A percentile compares a stretch with the other conserved stretches of the same genome.
Evolutionary conservation across 2,113 vertebrate genomes (phyloP).

Genomic region (Rhinoderma darwinii): DNA sequence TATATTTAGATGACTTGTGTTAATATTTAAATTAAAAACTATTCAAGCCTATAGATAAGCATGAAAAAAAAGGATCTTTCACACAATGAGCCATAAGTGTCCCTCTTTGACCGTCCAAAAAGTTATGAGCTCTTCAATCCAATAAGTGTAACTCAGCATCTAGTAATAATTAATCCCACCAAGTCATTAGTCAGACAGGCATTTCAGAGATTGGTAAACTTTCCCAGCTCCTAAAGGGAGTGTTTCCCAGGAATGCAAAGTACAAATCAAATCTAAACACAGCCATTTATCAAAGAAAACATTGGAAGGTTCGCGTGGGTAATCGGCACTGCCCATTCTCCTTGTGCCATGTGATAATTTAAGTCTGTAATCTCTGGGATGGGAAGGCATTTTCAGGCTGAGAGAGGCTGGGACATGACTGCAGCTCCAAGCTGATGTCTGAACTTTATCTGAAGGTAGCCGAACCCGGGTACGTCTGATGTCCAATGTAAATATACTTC

Average conservation of each 20-base stretch:
- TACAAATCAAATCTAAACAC: slow-evolving; percentile 57
- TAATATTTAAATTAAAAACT: no score
- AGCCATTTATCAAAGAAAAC: slow-evolving; percentile 51
- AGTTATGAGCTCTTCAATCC: background rate
- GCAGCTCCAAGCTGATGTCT: background rate
- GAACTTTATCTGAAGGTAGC: background rate
- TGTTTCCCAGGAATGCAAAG: slow-evolving; percentile 57
- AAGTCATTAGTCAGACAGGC: slow-evolving; percentile 47
- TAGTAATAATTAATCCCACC: slow-evolving; percentile 53
- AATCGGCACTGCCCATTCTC: slow-evolving; percentile 17
- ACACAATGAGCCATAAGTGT: no score
- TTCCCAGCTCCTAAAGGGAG: slow-evolving; percentile 51
- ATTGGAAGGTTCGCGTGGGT: slow-evolving; percentile 45
- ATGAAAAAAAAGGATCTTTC: no score
- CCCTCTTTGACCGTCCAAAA: no score
- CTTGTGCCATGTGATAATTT: background rate
- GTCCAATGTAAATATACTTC: background rate
- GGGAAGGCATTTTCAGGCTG: background rate
- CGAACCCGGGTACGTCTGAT: background rate
- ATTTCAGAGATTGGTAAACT: slow-evolving; percentile 49
- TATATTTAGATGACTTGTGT: no score
- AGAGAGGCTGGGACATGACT: background rate
- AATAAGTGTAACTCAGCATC: background rate
- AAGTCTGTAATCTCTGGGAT: background rate
- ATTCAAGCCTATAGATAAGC: no score